Base-by-base conservation (phyloP, 2,113 vertebrate genomes). In the Pogonocichla stellata region DNA sequence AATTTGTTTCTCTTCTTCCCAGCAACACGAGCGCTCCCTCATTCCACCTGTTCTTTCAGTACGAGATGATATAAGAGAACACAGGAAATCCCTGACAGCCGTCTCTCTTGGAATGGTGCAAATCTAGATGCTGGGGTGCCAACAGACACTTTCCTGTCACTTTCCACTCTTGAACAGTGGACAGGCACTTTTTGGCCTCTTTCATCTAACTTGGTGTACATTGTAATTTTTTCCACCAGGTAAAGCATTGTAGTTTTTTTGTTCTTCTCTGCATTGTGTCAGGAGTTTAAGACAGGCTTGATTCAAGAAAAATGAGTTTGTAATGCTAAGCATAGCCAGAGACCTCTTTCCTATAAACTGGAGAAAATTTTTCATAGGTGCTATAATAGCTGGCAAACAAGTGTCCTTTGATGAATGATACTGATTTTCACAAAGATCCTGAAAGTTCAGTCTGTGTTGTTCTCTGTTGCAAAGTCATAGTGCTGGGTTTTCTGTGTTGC, bases 281-380 rank as follows among this genome's bases (percentile, higher is more conserved):
- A 54, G 38, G 31, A 69, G n/a, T 17, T n/a, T 74, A 60, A 86
- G 45, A 71, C 29, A 86, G 51, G 16, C 15, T 90, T 72, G 81
- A 61, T 82, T 81, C 62, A 82, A 88, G 54, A 95, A 42, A 92
- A 89, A 66, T 54, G 77, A 70, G 26, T 91, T 82, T 85, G 36
- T 56, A 82, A 61, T 34, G 24, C 31, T 51, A 25, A 53, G 25
- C 7, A 54, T 72, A 79, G 38, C 40, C 43, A 65, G 51, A 53
- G 19, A 34, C 47, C 61, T 66, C 24, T 36, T 89, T 89, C 36
- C 45, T 57, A 33, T 22, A 93, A 90, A 75, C 3, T 0, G 5
- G 56, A 79, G 57, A 42, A 85, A 84, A 87, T 88, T 95, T 90
- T 45, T 93, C 54, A 85, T 57, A 72, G 65, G 12, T 87, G 40